Percentiles rank a stretch among this genome's conserved stretches.
These are phyloP conservation scores for Channa argus DNA, from an alignment of 2,113 vertebrate genomes.

Conservation along the genomic window DNA sequence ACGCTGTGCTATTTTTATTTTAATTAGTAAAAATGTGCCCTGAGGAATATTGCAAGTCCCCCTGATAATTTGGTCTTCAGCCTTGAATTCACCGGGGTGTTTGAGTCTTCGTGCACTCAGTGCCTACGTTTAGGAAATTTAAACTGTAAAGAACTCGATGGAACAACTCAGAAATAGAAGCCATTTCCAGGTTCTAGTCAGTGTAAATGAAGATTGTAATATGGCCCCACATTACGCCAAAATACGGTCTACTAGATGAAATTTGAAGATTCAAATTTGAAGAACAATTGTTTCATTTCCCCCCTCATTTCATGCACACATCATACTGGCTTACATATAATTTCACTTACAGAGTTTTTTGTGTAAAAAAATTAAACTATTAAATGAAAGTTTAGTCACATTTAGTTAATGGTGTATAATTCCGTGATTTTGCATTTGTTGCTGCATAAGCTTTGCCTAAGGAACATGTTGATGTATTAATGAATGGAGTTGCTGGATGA, in stretches of 20 bases:
- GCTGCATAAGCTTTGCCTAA: too few species aligned
- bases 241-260: slow-evolving; percentile 16
- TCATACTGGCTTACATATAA: too few species aligned
- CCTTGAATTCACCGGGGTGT: slow-evolving; percentile 56
- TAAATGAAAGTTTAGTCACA: too few species aligned
- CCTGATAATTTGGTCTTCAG: slow-evolving; percentile 63
- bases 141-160: slow-evolving; percentile 43
- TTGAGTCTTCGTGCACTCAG: slow-evolving; percentile 55
- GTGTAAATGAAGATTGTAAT: slow-evolving; percentile 37
- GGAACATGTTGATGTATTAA: too few species aligned
- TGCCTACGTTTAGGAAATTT: slow-evolving; percentile 37
- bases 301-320: too few species aligned
- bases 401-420: too few species aligned
- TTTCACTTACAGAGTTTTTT: too few species aligned
- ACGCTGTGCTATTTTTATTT: slow-evolving; percentile 67
- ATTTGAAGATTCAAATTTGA: not conserved
- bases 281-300: not conserved
- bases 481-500: too few species aligned
- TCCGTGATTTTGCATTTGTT: too few species aligned
- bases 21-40: slow-evolving; percentile 76
- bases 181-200: slow-evolving; percentile 41
- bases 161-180: slow-evolving; percentile 42
- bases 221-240: slow-evolving; percentile 26
- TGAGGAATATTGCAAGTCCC: slow-evolving; percentile 59
- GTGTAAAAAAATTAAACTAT: too few species aligned